A percentile compares a stretch with the other conserved stretches of the same genome.
Evolutionary conservation across 2,113 vertebrate genomes (phyloP).

Genomic region (Phyllostomus discolor): DNA sequence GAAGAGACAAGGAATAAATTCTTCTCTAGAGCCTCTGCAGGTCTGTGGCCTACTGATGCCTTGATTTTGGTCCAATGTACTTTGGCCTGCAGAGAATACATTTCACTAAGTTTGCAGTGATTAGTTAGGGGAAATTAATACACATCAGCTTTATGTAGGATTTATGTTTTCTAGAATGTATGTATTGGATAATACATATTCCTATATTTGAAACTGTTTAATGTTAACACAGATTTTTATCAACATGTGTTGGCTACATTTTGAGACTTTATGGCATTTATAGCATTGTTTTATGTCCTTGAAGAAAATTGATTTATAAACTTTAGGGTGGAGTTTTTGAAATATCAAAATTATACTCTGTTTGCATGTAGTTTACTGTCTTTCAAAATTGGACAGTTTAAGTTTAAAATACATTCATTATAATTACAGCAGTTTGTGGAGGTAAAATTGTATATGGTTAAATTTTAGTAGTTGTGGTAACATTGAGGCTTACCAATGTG

Average conservation of each 20-base stretch:
- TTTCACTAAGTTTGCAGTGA: not conserved
- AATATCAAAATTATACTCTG: not conserved
- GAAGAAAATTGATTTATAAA: not conserved
- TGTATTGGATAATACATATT: not conserved
- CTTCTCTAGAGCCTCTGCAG: not conserved
- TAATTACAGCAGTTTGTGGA: not conserved
- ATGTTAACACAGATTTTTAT: not conserved
- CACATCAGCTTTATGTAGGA: not conserved
- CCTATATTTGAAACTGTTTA: not conserved
- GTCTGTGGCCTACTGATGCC: not conserved
- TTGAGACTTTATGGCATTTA: not conserved
- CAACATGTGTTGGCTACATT: not conserved
- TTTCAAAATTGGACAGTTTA: not conserved
- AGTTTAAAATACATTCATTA: not conserved
- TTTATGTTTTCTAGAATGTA: not conserved
- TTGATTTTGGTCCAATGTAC: not conserved
- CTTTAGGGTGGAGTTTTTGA: not conserved
- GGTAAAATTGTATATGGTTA: not conserved
- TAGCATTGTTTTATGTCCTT: not conserved
- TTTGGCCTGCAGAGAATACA: not conserved
- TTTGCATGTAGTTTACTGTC: not conserved
- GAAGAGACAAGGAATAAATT: not conserved
- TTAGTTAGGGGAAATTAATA: not conserved
- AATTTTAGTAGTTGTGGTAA: not conserved
- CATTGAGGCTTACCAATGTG: not conserved